Base-by-base conservation (phyloP, 2,797 vertebrate species). In the Enteromius fasciolatus region DNA sequence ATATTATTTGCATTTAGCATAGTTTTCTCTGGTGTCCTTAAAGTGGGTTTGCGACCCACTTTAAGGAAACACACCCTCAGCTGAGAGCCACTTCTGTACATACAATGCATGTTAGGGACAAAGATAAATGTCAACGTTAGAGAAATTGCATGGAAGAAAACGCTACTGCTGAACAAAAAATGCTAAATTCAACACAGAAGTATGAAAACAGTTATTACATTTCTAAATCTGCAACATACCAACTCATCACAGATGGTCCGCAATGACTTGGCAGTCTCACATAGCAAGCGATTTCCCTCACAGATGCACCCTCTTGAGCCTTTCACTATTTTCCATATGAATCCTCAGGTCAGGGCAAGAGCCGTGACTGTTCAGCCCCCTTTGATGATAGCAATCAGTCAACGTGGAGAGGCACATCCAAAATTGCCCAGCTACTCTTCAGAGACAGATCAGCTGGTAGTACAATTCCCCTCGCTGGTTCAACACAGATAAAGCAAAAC, bases 401-500 rank as follows among this genome's bases (percentile, higher is more conserved):
- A 82, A 15, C 18, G 1, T 36, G 52, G 4, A 75, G 54, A 72
- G 76, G 18, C 73, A 74, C 39, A 76, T 70, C 76, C 46, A 76
- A 77, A 36, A 46, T 46, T 83, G 54, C 74, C 67, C 76, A 63
- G 28, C 36, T 74, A 52, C 50, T 73, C 64, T 82, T 79, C 78
- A 80, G 52, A 74, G 73, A 78, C 75, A 80, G 41, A 63, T 64
- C n/a, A 85, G 75, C 80, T 85, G 69, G 87, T 87, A 61, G 82
- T 80, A 59, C 83, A 87, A 70, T 88, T 88, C 86, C 31, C 85
- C 80, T 86, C 74, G 67, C 87, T 86, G 77, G 86, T 80, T 87
- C 64, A 85, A 80, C 84, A 89, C 84, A 91, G 87, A 92, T 86
- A 90, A 91, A 90, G 90, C 87, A 90, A 87, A 91, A 80, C 69